phyloP scores from a whole-genome alignment of 2,797 vertebrate species.

The Rallus crepitans region DNA sequence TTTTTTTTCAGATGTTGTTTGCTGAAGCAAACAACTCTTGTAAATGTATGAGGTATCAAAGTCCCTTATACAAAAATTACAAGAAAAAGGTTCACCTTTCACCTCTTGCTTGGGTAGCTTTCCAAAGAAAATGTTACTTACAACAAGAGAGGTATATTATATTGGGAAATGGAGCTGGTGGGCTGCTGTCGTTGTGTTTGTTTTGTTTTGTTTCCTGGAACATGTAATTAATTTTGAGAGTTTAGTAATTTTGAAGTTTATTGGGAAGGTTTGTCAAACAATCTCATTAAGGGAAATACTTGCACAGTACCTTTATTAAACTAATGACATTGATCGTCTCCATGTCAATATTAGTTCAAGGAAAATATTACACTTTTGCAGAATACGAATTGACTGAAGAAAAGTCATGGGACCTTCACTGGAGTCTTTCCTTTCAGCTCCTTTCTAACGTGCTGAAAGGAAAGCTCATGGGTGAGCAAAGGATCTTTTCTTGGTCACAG shows the following conservation, averaged over 20 bases:
- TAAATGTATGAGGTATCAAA: neutral
- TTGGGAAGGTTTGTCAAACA: neutral
- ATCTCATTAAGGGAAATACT: neutral
- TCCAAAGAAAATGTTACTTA: neutral
- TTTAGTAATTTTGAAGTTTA: constrained; percentile 9
- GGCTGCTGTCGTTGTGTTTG: neutral
- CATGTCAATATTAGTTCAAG: neutral
- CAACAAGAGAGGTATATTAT: neutral
- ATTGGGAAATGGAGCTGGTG: neutral
- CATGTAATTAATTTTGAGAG: neutral
- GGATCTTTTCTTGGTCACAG: neutral
- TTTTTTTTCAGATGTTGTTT: neutral
- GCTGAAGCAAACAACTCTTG: neutral
- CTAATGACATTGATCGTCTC: constrained; percentile 12
- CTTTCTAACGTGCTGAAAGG: neutral
- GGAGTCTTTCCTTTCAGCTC: neutral
- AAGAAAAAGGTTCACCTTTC: neutral
- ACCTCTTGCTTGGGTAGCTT: fast-evolving
- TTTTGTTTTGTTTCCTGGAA: neutral
- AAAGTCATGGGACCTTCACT: neutral
- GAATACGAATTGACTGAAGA: constrained; percentile 8
- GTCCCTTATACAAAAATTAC: neutral
- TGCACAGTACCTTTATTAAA: constrained; percentile 13
- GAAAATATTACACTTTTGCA: neutral
- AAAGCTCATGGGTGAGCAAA: neutral